phyloP scores from a whole-genome alignment of 1,140 invertebrate species.

The Pachypeltis micranthus region DNA sequence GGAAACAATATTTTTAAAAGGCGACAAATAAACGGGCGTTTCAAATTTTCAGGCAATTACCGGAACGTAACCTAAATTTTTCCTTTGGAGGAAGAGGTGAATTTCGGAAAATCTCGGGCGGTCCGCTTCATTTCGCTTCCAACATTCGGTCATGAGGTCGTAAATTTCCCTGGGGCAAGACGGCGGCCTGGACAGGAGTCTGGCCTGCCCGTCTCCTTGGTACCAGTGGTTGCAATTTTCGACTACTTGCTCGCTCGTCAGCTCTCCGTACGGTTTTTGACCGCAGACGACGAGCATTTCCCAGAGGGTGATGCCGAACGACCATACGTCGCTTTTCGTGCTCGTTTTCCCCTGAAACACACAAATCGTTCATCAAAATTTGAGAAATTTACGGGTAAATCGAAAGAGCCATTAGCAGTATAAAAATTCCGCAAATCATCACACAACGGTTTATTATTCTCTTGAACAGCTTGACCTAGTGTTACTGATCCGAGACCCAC shows the following conservation, averaged over 20 bases:
- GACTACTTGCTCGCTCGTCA: slow-evolving; percentile 62
- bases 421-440: too few species aligned
- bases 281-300: slow-evolving; percentile 60
- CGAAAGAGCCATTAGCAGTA: too few species aligned
- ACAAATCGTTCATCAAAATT: too few species aligned
- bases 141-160: slow-evolving; percentile 64
- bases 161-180: slow-evolving; percentile 55
- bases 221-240: slow-evolving; percentile 60
- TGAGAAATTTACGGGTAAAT: too few species aligned
- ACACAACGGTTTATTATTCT: too few species aligned
- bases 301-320: slow-evolving; percentile 66
- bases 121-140: slow-evolving; percentile 51
- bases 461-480: too few species aligned
- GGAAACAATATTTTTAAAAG: too few species aligned
- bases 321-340: slow-evolving; percentile 63
- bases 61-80: slow-evolving; percentile 43
- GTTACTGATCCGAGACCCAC: too few species aligned
- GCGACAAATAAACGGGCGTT: too few species aligned
- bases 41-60: slow-evolving; percentile 19
- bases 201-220: slow-evolving; percentile 37
- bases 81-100: slow-evolving; percentile 56
- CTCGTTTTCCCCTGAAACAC: slow-evolving; percentile 52
- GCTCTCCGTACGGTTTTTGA: slow-evolving; percentile 57
- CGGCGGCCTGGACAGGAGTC: slow-evolving; percentile 39
- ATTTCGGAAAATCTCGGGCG: slow-evolving; percentile 62